A percentile compares a stretch with the other conserved stretches of the same genome.
These are phyloP conservation scores for Chlorops oryzae DNA, from an alignment of 1,140 invertebrate species.

Conservation along the genomic window DNA sequence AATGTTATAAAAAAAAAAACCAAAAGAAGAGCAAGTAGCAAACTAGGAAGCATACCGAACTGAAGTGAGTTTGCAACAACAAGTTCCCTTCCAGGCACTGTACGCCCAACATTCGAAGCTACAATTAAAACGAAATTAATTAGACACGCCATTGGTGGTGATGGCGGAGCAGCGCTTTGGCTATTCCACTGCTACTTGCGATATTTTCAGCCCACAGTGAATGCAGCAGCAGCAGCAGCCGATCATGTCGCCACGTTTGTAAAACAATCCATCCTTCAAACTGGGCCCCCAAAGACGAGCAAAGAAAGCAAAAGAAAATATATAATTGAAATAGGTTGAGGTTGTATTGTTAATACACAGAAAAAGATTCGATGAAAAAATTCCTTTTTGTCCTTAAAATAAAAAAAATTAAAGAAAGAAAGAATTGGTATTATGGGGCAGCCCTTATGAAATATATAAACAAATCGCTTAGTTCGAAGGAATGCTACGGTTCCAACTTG, in stretches of 20 bases:
- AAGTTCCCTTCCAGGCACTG: background rate
- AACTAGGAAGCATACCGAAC: background rate
- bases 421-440: too few species aligned
- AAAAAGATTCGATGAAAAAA: too few species aligned
- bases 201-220: background rate
- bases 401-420: too few species aligned
- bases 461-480: too few species aligned
- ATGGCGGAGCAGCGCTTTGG: background rate
- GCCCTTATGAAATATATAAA: too few species aligned
- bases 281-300: too few species aligned
- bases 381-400: too few species aligned
- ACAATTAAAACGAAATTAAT: constrained; percentile 12
- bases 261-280: constrained; percentile 10
- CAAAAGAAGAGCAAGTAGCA: constrained; percentile 2
- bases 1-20: background rate
- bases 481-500: too few species aligned
- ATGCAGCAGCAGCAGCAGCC: constrained; percentile 2
- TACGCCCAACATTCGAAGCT: background rate
- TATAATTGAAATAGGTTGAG: too few species aligned
- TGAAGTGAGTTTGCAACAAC: background rate
- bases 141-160: constrained; percentile 6
- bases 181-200: background rate
- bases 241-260: constrained; percentile 11
- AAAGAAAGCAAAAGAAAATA: too few species aligned
- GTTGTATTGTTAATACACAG: too few species aligned